Evolutionary conservation across 2,113 vertebrate species (phyloP).

Genomic region (Semnopithecus entellus): DNA sequence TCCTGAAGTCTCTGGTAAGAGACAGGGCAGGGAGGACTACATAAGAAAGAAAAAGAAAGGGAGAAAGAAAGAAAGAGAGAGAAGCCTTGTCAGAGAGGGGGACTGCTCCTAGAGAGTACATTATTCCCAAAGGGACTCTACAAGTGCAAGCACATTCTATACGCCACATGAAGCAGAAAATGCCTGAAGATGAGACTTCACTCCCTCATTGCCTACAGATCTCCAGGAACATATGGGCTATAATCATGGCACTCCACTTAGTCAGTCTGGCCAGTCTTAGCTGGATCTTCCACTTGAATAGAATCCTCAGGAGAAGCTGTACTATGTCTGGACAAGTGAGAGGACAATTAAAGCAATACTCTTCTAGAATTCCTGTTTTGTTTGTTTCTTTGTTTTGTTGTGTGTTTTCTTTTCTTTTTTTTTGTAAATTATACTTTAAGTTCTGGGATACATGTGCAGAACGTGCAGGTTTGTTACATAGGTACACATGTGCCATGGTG

Average conservation of each 20-base stretch:
- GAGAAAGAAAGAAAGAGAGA: too few relatives aligned
- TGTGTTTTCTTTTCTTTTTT: too few relatives aligned
- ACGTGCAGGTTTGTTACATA: too few relatives aligned
- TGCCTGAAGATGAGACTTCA: not conserved
- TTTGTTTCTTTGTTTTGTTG: too few relatives aligned
- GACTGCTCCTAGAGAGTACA: not conserved
- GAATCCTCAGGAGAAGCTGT: not conserved
- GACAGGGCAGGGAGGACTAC: not conserved
- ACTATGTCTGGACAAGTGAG: not conserved
- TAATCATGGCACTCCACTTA: not conserved
- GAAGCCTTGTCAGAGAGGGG: not conserved
- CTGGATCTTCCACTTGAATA: not conserved
- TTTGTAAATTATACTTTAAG: too few relatives aligned
- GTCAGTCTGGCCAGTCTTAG: not conserved
- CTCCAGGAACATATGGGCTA: not conserved
- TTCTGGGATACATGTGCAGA: too few relatives aligned
- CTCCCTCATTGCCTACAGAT: not conserved
- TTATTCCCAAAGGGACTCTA: not conserved
- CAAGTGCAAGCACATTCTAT: not conserved
- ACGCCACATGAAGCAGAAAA: not conserved
- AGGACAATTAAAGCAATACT: not conserved
- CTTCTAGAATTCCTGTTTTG: not conserved
- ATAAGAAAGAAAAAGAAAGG: not conserved
- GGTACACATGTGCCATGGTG: too few relatives aligned
- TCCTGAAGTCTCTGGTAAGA: constrained; percentile 21